Evolutionary conservation across 2,113 vertebrate genomes (phyloP).

Genomic region (Chamaea fasciata): DNA sequence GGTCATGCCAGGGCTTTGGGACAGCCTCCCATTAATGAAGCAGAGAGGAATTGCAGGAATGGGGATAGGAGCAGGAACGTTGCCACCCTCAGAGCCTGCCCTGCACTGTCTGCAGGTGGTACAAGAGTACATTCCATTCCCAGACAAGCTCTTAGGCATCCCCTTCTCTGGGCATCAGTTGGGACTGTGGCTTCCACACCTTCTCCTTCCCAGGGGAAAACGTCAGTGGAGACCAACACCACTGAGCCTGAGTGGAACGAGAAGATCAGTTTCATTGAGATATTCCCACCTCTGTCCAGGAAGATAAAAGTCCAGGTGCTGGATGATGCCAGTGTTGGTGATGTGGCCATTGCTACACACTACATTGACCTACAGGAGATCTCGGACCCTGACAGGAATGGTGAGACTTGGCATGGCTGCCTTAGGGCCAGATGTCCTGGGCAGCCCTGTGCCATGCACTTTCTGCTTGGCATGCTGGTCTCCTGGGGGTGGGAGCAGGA

Average conservation of each 20-base stretch:
- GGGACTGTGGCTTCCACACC: background rate
- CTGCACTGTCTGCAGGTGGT: background rate
- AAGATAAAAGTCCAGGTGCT: constrained; percentile 86
- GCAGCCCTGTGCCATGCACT: background rate
- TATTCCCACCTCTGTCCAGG: constrained; percentile 88
- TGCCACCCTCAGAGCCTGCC: background rate
- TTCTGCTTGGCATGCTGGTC: background rate
- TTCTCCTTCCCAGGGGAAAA: constrained; percentile 81
- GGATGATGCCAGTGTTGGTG: constrained; percentile 83
- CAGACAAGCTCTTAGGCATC: background rate
- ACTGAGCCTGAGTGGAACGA: constrained; percentile 86
- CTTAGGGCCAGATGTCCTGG: fast-evolving
- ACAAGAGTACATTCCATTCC: background rate
- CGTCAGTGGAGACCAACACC: constrained; percentile 76
- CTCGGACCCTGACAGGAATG: constrained; percentile 85
- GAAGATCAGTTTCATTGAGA: constrained; percentile 91
- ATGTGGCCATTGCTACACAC: constrained; percentile 85
- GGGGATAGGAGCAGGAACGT: background rate
- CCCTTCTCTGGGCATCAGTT: background rate
- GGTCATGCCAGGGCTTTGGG: background rate
- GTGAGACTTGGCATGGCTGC: constrained; percentile 50
- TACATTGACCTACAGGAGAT: constrained; percentile 89
- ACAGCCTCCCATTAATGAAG: background rate
- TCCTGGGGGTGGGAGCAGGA: background rate
- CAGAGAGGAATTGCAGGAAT: background rate